Percentiles rank a stretch among this genome's conserved stretches.
These are phyloP conservation scores for Silurus aristotelis DNA, from an alignment of 2,797 vertebrate species.

Conservation along the genomic window DNA sequence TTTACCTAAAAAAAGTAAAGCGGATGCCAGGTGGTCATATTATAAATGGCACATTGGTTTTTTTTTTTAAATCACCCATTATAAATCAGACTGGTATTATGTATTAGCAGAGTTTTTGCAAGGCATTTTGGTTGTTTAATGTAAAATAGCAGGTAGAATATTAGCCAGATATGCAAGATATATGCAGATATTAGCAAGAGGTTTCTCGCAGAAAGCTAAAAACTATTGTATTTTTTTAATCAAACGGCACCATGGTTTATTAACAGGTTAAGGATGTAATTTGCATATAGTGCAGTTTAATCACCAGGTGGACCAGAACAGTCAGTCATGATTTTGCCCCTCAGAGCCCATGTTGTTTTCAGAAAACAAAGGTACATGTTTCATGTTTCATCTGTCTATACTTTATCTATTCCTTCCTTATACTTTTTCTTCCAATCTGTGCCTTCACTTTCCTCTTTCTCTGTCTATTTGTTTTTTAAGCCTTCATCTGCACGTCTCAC, in stretches of 20 bases:
- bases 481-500: conserved; percentile 61
- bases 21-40: neutral
- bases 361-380: neutral
- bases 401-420: conserved; percentile 23
- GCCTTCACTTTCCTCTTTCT: conserved; percentile 47
- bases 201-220: neutral
- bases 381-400: conserved; percentile 17
- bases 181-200: no score
- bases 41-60: neutral
- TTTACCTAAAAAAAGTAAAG: neutral
- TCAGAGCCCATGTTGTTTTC: conserved; percentile 1
- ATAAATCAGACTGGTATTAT: neutral
- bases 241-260: neutral
- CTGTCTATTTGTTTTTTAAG: conserved; percentile 42
- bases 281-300: neutral
- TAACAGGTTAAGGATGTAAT: neutral
- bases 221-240: neutral
- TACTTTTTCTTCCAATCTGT: conserved; percentile 44
- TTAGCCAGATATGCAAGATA: neutral
- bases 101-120: neutral
- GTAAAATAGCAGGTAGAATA: neutral
- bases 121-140: neutral
- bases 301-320: neutral
- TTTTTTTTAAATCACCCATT: neutral
- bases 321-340: neutral